Evolutionary conservation across 2,888 invertebrate genomes (phyloP).

Genomic region (Cerastoderma edule): DNA sequence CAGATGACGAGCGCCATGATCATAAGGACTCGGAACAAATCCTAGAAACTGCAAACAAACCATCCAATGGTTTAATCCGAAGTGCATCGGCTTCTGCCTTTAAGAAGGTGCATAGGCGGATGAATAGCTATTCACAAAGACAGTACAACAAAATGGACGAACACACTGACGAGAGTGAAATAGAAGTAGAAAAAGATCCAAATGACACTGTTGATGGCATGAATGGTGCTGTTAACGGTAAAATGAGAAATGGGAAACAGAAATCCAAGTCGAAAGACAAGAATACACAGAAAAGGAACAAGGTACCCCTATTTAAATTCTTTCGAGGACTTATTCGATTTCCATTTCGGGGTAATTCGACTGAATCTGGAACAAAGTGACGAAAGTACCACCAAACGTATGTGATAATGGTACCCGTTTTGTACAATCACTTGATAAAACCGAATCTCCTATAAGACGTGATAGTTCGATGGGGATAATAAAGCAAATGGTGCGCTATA

Average conservation of each 20-base stretch:
- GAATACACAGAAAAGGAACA: conserved; percentile 54
- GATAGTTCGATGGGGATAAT: no score
- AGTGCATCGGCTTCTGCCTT: conserved; percentile 15
- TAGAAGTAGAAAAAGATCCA: conserved; percentile 2
- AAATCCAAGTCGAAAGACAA: conserved; percentile 25
- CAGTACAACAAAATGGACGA: conserved; percentile 40
- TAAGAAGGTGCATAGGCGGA: conserved; percentile 31
- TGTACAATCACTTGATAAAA: no score
- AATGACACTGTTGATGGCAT: conserved; percentile 16
- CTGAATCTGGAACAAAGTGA: conserved; percentile 26
- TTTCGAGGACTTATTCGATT: conserved; percentile 44
- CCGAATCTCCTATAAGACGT: no score
- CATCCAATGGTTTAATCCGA: conserved; percentile 15
- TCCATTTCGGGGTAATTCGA: conserved; percentile 24
- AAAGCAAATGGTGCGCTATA: no score
- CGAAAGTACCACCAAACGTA: no score
- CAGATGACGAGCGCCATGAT: conserved; percentile 9
- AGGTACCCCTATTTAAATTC: conserved; percentile 58
- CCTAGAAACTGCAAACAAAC: conserved; percentile 4
- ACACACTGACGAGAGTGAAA: not conserved
- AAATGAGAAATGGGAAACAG: not conserved
- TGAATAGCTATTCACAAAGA: conserved; percentile 31
- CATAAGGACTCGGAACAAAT: conserved; percentile 11
- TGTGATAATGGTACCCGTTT: no score
- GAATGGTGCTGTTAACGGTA: conserved; percentile 7